Evolutionary conservation across 1,140 invertebrate species (phyloP).

Genomic region (Armadillidium nasatum): DNA sequence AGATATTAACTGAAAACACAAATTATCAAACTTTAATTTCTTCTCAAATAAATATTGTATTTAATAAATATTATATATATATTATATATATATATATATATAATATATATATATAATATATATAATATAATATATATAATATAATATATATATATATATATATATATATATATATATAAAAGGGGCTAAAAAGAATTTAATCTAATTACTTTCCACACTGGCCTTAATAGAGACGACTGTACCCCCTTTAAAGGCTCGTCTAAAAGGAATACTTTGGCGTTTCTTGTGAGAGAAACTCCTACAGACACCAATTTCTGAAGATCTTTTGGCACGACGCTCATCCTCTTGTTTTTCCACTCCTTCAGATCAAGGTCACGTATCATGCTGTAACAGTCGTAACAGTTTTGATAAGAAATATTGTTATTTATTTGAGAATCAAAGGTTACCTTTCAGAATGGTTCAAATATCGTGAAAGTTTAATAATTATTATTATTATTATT

Average conservation of each 20-base stretch:
- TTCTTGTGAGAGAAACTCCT: not conserved
- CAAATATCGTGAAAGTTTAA: no score
- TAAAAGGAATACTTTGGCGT: not conserved
- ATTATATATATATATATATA: constrained; percentile 11
- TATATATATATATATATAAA: constrained; percentile 9
- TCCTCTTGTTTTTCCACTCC: not conserved
- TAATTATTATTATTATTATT: no score
- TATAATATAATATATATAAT: constrained; percentile 1
- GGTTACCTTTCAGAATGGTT: no score
- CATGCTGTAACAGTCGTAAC: no score
- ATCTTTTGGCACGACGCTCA: not conserved
- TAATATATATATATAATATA: no score
- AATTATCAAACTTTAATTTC: not conserved
- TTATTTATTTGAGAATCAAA: no score
- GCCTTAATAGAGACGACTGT: not conserved
- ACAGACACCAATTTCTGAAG: not conserved
- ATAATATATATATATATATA: not conserved
- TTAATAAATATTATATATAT: not conserved
- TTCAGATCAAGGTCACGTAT: not conserved
- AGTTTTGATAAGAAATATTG: no score
- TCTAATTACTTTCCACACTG: not conserved
- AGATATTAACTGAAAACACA: not conserved
- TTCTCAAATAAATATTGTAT: not conserved
- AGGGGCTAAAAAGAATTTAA: no score
- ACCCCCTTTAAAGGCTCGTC: not conserved